Evolutionary conservation across 2,113 vertebrate genomes (phyloP), one percentile per base, ranked within the genome.

Genomic region (Vimba vimba): DNA sequence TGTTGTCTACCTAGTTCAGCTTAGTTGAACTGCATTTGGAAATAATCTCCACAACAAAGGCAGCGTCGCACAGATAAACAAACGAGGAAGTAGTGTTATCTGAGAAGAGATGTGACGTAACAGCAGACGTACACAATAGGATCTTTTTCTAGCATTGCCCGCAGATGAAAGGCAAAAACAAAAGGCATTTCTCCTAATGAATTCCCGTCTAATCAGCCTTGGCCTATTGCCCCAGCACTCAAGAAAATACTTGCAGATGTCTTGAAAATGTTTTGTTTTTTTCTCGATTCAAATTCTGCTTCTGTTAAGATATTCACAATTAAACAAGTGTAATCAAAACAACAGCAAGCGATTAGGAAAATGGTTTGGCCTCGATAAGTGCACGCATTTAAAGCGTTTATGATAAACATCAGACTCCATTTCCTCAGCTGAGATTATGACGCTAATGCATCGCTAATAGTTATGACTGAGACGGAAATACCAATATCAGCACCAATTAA

Each of bases 181-280:
- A 88, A 86, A 50, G 39, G 75, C 79, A 79, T 84, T 89, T 87
- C 74, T 87, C 81, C 47, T 89, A 91, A 90, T 90, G 89, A 90
- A 90, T 89, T 87, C 79, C 57, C 57, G 69, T 87, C 87, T 91
- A 91, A 91, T 91, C 90, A 89, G 89, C 85, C 88, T 83, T 74
- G 85, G 88, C 85, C 83, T 50, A 87, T 91, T 89, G 87, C 88
- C 69, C 86, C 33, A 73, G 84, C 79, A 83, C 85, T 80, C 78
- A 43, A 47, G 59, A 73, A 90, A 89, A 90, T 74, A 84, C 81
- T 91, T 85, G 79, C 88, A 90, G 91, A 91, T 91, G 91, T 90
- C 86, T 88, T 69, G 86, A 52, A 71, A 84, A 62, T 59, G 59
- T 81, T 55, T 62, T 79, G n/a, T 75, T 84, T 39, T 84, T 27